These are phyloP conservation scores for Muscicapa striata DNA, from an alignment of 2,797 vertebrate genomes.

Conservation along the genomic window DNA sequence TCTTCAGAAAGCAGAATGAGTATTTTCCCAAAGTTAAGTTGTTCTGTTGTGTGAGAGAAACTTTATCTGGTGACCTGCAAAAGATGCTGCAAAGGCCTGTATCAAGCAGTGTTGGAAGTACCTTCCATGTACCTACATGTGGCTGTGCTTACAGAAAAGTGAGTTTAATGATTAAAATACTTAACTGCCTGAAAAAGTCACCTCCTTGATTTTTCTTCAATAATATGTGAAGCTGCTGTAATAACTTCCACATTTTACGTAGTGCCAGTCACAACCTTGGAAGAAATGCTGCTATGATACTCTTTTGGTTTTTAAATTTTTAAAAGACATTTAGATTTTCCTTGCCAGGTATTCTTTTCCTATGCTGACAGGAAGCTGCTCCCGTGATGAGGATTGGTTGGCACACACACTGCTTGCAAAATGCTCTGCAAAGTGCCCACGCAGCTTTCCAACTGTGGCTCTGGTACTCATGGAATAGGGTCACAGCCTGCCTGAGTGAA, in stretches of 20 bases:
- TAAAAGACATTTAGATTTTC: background rate
- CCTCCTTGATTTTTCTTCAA: background rate
- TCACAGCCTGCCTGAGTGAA: background rate
- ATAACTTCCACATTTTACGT: background rate
- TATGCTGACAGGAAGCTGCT: background rate
- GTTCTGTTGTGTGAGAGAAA: background rate
- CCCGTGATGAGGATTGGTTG: background rate
- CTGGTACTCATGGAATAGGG: rapidly evolving
- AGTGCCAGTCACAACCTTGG: background rate
- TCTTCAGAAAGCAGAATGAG: background rate
- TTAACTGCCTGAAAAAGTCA: conserved; percentile 4
- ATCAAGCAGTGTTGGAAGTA: background rate
- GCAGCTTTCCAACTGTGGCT: background rate
- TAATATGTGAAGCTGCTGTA: background rate
- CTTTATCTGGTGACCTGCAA: background rate
- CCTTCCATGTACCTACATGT: background rate
- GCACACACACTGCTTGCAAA: background rate
- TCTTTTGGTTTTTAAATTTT: background rate
- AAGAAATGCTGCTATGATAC: background rate
- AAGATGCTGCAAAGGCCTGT: background rate
- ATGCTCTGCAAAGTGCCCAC: rapidly evolving
- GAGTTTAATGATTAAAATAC: background rate
- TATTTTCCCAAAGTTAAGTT: background rate
- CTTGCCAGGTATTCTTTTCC: background rate
- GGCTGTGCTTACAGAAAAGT: background rate